Evolutionary conservation across 2,113 vertebrate species (phyloP), one percentile per base, ranked within the genome.

Genomic region (Theropithecus gelada): DNA sequence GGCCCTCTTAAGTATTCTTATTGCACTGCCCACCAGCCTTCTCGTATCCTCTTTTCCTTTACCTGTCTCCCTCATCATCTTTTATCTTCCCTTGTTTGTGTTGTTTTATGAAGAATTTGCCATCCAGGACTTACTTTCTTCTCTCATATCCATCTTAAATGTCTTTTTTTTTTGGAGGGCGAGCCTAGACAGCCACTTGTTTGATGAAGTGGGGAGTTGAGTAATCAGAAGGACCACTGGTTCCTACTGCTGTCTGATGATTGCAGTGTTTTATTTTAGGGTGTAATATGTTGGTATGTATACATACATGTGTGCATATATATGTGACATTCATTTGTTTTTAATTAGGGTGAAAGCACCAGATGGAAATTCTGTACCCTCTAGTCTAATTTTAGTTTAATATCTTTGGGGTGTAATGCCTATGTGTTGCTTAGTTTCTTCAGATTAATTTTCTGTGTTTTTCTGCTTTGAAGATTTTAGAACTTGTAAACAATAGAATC

Each of bases 401-500:
- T 93, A 18, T 61, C 43, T 89, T 81, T 35, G 13, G 6, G 20
- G 17, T 87, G 0, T 97, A 43, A 48, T 84, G 22, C 59, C 12
- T 93, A 7, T 7, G 3, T 93, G 14, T 75, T 88, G 35, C 38
- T 92, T 48, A 81, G 80, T 92, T 92, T 92, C 68, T 73, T 90
- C 72, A 10, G 81, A 45, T 81, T 96, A 52, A 97, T 90, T 88
- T 92, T 90, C 9, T 81, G 17, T 93, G 38, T 2, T 79, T 98
- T 94, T 98, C 73, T 57, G 12, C 95, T 96, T 38, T 93, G 57
- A 98, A 99, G 99, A 98, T 99, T 82, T 93, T 99, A 48, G 99
- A 99, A 92, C 57, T 99, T 66, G 98, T 98, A 23, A 99, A 99
- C 95, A 99, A 99, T 59, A 99, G 98, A 93, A 83, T 98, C 76